phyloP scores from a whole-genome alignment of 2,888 invertebrate species.

The Oxytorus armatus region DNA sequence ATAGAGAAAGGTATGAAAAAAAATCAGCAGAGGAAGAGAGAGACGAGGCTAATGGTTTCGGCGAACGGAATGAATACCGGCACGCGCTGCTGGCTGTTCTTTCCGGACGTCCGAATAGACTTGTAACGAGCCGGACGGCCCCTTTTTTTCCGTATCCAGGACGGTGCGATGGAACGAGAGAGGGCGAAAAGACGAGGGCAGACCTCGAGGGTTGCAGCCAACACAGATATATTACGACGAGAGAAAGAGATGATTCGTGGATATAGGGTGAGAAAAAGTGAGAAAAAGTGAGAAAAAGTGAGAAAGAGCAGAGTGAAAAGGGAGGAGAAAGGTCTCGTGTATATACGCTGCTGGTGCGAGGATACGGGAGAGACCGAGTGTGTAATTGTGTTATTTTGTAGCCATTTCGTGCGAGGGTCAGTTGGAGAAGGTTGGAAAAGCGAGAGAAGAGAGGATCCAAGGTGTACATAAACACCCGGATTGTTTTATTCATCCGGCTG shows the following conservation, averaged over 20 bases:
- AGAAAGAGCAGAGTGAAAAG: slow-evolving; percentile 73
- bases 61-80: slow-evolving; percentile 83
- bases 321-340: slow-evolving; percentile 74
- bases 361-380: slow-evolving; percentile 77
- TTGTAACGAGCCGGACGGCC: slow-evolving; percentile 83
- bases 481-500: slow-evolving; percentile 82
- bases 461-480: slow-evolving; percentile 82
- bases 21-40: slow-evolving; percentile 67
- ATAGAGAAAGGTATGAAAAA: slow-evolving; percentile 55
- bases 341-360: slow-evolving; percentile 70
- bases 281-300: slow-evolving; percentile 72
- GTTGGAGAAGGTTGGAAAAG: slow-evolving; percentile 66
- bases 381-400: slow-evolving; percentile 84
- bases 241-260: slow-evolving; percentile 68
- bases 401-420: slow-evolving; percentile 82
- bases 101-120: slow-evolving; percentile 83
- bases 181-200: slow-evolving; percentile 68
- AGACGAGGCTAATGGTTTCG: slow-evolving; percentile 80
- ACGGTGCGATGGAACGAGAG: slow-evolving; percentile 66
- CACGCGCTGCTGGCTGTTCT: slow-evolving; percentile 79
- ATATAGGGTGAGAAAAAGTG: slow-evolving; percentile 66
- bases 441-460: slow-evolving; percentile 66
- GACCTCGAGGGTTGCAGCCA: slow-evolving; percentile 56
- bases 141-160: slow-evolving; percentile 68
- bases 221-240: slow-evolving; percentile 6